These are phyloP conservation scores for Globodera ellingtonae DNA, from an alignment of 1,140 invertebrate genomes.

Conservation along the genomic window DNA sequence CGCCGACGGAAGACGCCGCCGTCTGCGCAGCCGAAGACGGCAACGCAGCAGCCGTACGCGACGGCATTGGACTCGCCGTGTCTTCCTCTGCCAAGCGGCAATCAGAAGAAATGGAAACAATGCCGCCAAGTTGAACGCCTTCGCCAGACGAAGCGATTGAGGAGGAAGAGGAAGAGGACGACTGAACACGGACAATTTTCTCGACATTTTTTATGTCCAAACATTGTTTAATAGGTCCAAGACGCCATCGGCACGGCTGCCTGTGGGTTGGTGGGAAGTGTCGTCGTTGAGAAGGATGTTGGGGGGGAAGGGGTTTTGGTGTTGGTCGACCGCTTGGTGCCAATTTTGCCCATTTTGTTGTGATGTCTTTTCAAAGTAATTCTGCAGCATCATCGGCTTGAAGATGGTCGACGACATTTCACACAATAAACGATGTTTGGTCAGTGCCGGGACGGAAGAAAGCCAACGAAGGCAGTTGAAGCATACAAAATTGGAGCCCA, in stretches of 20 bases:
- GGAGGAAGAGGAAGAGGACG: constrained; percentile 6
- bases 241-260: neutral
- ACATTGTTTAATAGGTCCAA: neutral
- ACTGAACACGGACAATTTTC: neutral
- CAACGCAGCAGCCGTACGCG: neutral
- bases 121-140: neutral
- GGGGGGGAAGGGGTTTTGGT: neutral
- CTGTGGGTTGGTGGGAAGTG: neutral
- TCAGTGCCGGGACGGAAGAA: constrained; percentile 31
- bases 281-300: constrained; percentile 18
- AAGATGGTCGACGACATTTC: constrained; percentile 53
- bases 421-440: constrained; percentile 56
- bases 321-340: neutral
- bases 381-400: constrained; percentile 45
- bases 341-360: constrained; percentile 5
- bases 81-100: constrained; percentile 15
- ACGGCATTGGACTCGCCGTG: neutral
- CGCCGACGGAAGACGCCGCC: neutral
- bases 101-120: neutral
- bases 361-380: constrained; percentile 33
- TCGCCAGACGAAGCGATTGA: neutral
- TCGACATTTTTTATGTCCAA: neutral
- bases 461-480: constrained; percentile 25
- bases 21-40: neutral
- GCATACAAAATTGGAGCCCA: constrained; percentile 26